Conservation (phyloP, 2,113 vertebrate genomes). For the Chionis minor region DNA sequence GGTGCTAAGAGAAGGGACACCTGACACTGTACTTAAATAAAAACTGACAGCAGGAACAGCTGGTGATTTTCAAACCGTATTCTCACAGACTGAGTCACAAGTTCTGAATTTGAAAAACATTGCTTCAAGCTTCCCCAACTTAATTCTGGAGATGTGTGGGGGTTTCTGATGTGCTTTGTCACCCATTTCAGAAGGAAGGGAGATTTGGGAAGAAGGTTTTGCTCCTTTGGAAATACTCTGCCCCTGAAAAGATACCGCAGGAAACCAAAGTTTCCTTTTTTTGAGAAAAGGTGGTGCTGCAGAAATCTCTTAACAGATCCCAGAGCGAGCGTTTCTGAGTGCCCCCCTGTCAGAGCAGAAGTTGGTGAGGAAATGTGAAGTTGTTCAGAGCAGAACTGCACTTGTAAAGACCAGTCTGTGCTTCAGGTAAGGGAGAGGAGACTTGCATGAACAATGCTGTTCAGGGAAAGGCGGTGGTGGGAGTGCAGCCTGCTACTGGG, state of each 20-base stretch:
- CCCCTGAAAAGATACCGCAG: not conserved
- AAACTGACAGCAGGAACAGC: not conserved
- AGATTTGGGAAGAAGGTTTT: not conserved
- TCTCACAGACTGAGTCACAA: not conserved
- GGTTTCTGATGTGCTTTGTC: not conserved
- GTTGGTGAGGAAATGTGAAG: not conserved
- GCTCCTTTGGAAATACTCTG: not conserved
- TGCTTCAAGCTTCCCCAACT: not conserved
- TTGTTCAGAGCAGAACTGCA: not conserved
- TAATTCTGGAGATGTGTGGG: not conserved
- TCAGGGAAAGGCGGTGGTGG: not conserved
- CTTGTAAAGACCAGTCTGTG: not conserved
- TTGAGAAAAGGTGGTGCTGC: not conserved
- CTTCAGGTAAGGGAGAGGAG: not conserved
- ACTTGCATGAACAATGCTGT: not conserved
- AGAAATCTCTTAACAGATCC: not conserved
- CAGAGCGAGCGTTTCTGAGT: accelerated
- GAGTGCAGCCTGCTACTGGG: not conserved
- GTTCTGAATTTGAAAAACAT: not conserved
- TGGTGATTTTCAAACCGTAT: not conserved
- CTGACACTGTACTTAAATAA: not conserved
- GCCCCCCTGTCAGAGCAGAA: not conserved
- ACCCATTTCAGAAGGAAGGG: not conserved
- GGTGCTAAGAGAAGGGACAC: not conserved
- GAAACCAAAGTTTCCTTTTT: not conserved